Percentiles rank a stretch among this genome's conserved stretches.
These are phyloP conservation scores for Zaprionus taronus DNA, from an alignment of 1,140 invertebrate genomes.

Conservation along the genomic window DNA sequence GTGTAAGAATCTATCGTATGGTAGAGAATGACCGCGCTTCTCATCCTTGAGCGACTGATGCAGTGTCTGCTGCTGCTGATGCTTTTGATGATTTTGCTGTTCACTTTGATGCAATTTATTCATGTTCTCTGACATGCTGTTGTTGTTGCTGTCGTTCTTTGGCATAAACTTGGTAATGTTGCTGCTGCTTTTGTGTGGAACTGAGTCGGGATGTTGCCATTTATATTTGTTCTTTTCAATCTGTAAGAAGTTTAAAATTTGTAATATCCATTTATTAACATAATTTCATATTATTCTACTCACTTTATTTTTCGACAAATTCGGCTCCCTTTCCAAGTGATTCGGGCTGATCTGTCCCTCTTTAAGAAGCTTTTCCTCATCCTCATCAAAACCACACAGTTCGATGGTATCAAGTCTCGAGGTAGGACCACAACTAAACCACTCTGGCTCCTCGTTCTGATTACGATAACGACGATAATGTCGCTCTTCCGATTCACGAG, in stretches of 20 bases:
- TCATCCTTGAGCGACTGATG: slow-evolving; percentile 44
- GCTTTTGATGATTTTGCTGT: slow-evolving; percentile 12
- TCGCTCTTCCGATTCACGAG: slow-evolving; percentile 66
- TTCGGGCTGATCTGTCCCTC: slow-evolving; percentile 30
- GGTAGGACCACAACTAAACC: slow-evolving; percentile 82
- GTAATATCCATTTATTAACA: neutral
- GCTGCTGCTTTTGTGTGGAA: slow-evolving; percentile 32
- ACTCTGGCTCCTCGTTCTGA: slow-evolving; percentile 76
- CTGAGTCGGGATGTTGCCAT: slow-evolving; percentile 54
- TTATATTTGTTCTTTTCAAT: slow-evolving; percentile 63
- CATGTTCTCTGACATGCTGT: slow-evolving; percentile 53
- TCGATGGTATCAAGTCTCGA: slow-evolving; percentile 80
- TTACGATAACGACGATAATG: slow-evolving; percentile 72
- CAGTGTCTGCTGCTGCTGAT: slow-evolving; percentile 4
- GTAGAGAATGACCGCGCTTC: slow-evolving; percentile 49
- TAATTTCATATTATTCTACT: neutral
- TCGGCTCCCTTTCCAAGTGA: slow-evolving; percentile 31
- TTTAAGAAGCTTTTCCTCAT: slow-evolving; percentile 61
- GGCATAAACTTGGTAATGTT: slow-evolving; percentile 35
- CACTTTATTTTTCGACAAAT: slow-evolving; percentile 58
- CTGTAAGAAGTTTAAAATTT: slow-evolving; percentile 17
- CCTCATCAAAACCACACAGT: slow-evolving; percentile 79
- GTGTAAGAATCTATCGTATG: slow-evolving; percentile 53
- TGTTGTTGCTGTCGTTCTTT: slow-evolving; percentile 65
- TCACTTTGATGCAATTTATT: slow-evolving; percentile 49